Evolutionary conservation across 2,113 vertebrate genomes (phyloP), one percentile per base, ranked within the genome.

Genomic region (Polypterus senegalus): DNA sequence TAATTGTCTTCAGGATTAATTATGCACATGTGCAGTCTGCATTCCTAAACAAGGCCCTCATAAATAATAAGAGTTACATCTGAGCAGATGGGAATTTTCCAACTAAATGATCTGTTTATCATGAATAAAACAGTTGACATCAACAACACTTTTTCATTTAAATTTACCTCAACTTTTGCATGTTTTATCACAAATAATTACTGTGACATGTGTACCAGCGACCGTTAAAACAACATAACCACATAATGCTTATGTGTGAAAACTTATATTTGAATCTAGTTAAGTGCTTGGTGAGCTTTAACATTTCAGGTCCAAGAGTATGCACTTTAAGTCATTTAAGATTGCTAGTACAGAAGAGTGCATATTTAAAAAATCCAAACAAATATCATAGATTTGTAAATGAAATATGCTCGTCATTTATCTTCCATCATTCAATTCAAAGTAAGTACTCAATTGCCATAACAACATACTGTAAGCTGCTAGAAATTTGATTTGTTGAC

Each of bases 1-100:
- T 95, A 96, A 96, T 96, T 94, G 92, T 93, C 85, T 81, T 81
- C 82, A 85, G 88, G 91, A 97, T 94, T 95, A 96, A 97, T 97
- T 97, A 93, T 88, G 82, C 88, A 86, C 88, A 89, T 82, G 86
- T 92, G 91, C 84, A 67, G 83, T 82, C 79, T 89, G 89, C 87
- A 89, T 92, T 91, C 85, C 84, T 88, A 92, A 92, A 94, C 86
- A 90, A 85, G 87, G 74, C 79, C 82, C 86, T 86, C 88, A 93
- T 94, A 93, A 94, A 97, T 93, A 93, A 92, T 91, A 89, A 86
- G 88, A 90, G 87, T 88, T 91, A 88, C 84, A 90, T 80, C 78
- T 71, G 76, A 74, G 81, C 88, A 91, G 91, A 90, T 90, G 89
- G 91, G 82, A 77, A 87, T 86, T 86, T 86, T 88, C 75, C 73